Evolutionary conservation across 2,888 invertebrate species (phyloP), one percentile per base, ranked within the genome.

Genomic region (Anarsia innoxiella): DNA sequence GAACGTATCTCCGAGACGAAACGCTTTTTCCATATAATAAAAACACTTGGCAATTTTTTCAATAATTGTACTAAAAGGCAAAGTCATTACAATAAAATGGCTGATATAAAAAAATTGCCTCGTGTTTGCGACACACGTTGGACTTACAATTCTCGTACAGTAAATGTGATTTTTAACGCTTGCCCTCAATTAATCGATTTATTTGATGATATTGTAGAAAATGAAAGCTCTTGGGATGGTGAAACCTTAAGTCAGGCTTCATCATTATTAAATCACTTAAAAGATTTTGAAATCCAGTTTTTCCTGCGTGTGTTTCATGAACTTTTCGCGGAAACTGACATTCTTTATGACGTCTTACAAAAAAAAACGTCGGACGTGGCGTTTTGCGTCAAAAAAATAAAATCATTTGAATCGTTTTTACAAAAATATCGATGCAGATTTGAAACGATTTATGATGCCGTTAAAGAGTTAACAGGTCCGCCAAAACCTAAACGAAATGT

Each of bases 1-100:
- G 44, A 37, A 27, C 28, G 41, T 19, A 57, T 59, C 14, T 39
- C 42, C 14, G 48, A 59, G 37, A 52, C 52, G 16, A 19, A 31
- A 31, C 16, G 31, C n/a, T 25, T 65, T 53, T 59, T 63, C 42
- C 13, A 40, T 27, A 46, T 46, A 11, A 28, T 60, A 6, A 45
- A 40, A 42, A 50, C 49, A 13, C 40, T 64, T 27, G 44, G 49
- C 10, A 43, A 42, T 9, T 63, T 64, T 48, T 57, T 57, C 41
- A 46, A 53, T 28, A 43, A 44, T 15, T 57, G 56, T 12, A 42
- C 53, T 1, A 55, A 61, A 31, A 16, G 19, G 31, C 19, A 16
- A 31, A 10, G 4, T 11, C 19, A 45, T 19, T 41, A 49, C 28
- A 41, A 44, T 6, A 8, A 31, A 9, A 16, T 36, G n/a, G 23